A percentile compares a stretch with the other conserved stretches of the same genome.
Evolutionary conservation across 2,888 invertebrate species (phyloP).

Genomic region (Lasiommata megera): DNA sequence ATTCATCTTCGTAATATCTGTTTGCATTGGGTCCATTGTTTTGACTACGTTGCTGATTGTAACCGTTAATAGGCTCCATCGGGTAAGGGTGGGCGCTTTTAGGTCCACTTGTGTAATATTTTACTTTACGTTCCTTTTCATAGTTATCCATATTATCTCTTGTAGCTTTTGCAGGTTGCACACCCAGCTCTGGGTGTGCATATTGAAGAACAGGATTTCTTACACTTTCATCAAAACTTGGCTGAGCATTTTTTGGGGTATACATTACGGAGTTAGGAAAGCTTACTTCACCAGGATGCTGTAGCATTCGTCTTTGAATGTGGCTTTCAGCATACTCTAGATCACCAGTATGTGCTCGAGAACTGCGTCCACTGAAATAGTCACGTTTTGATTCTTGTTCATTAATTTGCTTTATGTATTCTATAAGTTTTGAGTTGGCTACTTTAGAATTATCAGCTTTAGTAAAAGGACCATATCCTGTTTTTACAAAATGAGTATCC

Average conservation of each 20-base stretch:
- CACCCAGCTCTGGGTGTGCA: constrained; percentile 89
- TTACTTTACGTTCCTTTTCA: constrained; percentile 61
- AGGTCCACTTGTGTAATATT: constrained; percentile 77
- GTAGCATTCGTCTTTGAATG: constrained; percentile 87
- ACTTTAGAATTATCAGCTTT: constrained; percentile 83
- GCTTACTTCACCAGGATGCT: constrained; percentile 83
- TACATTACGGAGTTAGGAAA: constrained; percentile 86
- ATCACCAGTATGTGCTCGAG: constrained; percentile 70
- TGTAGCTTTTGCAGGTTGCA: constrained; percentile 86
- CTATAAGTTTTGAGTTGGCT: constrained; percentile 81
- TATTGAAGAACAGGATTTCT: constrained; percentile 89
- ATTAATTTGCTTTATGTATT: constrained; percentile 85
- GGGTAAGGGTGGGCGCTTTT: constrained; percentile 82
- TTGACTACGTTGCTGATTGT: constrained; percentile 68
- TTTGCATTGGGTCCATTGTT: constrained; percentile 64
- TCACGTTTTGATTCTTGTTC: constrained; percentile 83
- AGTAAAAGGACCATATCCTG: constrained; percentile 83
- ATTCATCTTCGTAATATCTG: constrained; percentile 73
- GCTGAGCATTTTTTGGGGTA: constrained; percentile 81
- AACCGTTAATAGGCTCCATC: constrained; percentile 73
- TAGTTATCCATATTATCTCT: constrained; percentile 61
- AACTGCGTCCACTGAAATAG: constrained; percentile 79
- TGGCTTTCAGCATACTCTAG: constrained; percentile 77
- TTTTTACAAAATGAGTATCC: constrained; percentile 65
- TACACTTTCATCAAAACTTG: constrained; percentile 85